A percentile compares a stretch with the other conserved stretches of the same genome.
phyloP scores from a whole-genome alignment of 2,888 invertebrate species.

The Ophioninae sp. region DNA sequence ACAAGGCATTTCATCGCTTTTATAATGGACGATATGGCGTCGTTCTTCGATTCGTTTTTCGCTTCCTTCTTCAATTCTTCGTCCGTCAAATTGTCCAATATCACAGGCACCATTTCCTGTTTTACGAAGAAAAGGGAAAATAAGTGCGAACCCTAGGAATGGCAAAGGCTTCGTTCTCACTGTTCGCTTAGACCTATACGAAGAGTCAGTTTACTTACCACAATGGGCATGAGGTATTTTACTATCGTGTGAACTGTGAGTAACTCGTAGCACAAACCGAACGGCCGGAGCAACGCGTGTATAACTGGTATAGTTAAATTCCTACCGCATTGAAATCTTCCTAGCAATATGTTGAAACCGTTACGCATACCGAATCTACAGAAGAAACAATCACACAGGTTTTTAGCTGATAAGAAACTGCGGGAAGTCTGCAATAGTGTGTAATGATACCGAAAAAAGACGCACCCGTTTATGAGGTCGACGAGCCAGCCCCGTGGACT shows the following conservation, averaged over 20 bases:
- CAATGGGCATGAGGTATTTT: slow-evolving; percentile 95
- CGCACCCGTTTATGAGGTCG: slow-evolving; percentile 93
- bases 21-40: slow-evolving; percentile 96
- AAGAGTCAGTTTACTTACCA: slow-evolving; percentile 84
- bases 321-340: slow-evolving; percentile 90
- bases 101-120: slow-evolving; percentile 94
- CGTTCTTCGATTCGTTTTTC: slow-evolving; percentile 97
- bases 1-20: slow-evolving; percentile 95
- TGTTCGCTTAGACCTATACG: background rate
- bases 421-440: background rate
- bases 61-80: slow-evolving; percentile 98
- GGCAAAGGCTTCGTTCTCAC: background rate
- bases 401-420: background rate
- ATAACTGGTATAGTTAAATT: slow-evolving; percentile 89
- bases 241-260: slow-evolving; percentile 94
- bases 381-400: slow-evolving; percentile 20
- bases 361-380: slow-evolving; percentile 91
- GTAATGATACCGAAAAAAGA: slow-evolving; percentile 45
- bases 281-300: slow-evolving; percentile 92
- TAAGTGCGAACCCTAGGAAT: background rate
- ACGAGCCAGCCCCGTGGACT: slow-evolving; percentile 97
- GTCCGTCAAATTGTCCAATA: slow-evolving; percentile 95
- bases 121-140: slow-evolving; percentile 57
- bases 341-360: slow-evolving; percentile 93
- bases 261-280: slow-evolving; percentile 95